Base-by-base conservation (phyloP, 2,113 vertebrate species). In the Oreochromis spilurus region DNA sequence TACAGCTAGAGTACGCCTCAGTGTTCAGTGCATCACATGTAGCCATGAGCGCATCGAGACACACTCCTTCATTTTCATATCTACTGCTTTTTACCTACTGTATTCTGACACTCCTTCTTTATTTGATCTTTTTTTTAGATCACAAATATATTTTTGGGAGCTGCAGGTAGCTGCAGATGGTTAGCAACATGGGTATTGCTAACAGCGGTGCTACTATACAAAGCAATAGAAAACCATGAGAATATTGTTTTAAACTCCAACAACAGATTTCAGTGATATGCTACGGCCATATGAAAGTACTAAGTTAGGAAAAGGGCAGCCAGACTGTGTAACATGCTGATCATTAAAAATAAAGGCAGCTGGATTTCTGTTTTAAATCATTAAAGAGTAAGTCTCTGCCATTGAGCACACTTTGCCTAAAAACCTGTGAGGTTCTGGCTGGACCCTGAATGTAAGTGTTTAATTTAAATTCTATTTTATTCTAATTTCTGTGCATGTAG, bases 241-340 rank as follows among this genome's bases (percentile, higher is more conserved):
- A 67, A 67, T 67, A 38, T 13, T 12, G 34, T 21, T 40, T 40
- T 40, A 67, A 67, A 38, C 2, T 67, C 36, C 17, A 36, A 4
- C 11, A 2, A 67, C 62, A 21, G 19, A 40, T 14, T 67, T 67
- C 62, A 40, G 62, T 4, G 36, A 40, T 2, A 40, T 4, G 7
- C 0, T 40, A 70, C 0, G n/a, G 62, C 1, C 36, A 70, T 2
- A 24, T 67, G 36, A 40, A 67, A 0, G 7, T 38, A 24, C 11
- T 38, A 67, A 67, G 36, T 0, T 67, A 8, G 36, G n/a, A 9
- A 38, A 67, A 21, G 36, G 4, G 36, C 62, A 24, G 38, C n/a
- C 65, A 24, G 65, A 16, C 38, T 43, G 36, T 70, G 36, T 1
- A 24, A 43, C n/a, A 8, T 40, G 7, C 36, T 70, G 62, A 70